Percentiles rank a stretch among this genome's conserved stretches.
Evolutionary conservation across 2,888 invertebrate genomes (phyloP).

Genomic region (Metacarcinus magister): DNA sequence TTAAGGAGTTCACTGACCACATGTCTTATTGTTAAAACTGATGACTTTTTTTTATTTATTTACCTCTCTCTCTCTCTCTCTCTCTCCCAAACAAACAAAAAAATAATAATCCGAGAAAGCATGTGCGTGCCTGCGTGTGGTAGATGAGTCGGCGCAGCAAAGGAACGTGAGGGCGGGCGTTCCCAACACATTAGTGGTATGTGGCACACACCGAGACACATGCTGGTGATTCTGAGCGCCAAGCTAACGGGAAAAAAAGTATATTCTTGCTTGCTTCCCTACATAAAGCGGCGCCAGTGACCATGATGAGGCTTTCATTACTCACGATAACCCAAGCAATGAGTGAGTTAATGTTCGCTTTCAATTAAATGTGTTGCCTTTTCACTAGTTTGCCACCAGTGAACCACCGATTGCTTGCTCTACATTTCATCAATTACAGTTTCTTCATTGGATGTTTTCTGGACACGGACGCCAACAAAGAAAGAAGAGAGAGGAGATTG

Average conservation of each 20-base stretch:
- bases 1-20: background rate
- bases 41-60: no score
- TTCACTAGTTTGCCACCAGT: background rate
- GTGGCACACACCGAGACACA: background rate
- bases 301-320: background rate
- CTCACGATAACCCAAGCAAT: background rate
- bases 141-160: background rate
- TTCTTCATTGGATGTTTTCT: no score
- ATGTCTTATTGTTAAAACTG: background rate
- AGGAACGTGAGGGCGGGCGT: background rate
- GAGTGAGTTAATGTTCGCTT: background rate
- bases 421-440: no score
- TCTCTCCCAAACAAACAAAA: background rate
- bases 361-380: background rate
- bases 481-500: no score
- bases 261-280: background rate
- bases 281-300: background rate
- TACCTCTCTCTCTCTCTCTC: background rate
- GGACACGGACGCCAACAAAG: no score
- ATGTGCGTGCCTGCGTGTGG: background rate
- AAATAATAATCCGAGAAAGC: background rate
- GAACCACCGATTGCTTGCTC: no score
- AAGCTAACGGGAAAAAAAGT: background rate
- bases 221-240: background rate
- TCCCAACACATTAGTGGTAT: background rate